Evolutionary conservation across 2,797 vertebrate species (phyloP).

Genomic region (Luscinia megarhynchos): DNA sequence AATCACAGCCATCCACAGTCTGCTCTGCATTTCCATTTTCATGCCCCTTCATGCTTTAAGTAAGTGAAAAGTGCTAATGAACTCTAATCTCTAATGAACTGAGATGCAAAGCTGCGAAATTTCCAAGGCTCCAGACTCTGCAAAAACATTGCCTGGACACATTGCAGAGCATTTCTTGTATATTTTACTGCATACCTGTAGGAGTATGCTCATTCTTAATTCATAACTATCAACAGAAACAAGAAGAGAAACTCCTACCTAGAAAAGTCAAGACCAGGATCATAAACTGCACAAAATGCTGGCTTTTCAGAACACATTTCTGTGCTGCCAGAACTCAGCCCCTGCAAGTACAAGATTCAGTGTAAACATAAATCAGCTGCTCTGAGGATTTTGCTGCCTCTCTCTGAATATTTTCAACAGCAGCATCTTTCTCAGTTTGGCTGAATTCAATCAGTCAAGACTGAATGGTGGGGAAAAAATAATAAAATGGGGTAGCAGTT

Average conservation of each 20-base stretch:
- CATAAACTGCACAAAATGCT: background rate
- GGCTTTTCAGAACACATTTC: background rate
- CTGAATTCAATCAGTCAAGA: background rate
- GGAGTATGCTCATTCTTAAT: background rate
- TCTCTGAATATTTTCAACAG: background rate
- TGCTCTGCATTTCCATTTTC: background rate
- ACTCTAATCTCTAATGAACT: background rate
- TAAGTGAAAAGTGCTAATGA: background rate
- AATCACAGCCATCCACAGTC: background rate
- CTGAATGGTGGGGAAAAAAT: background rate
- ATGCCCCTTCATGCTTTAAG: background rate
- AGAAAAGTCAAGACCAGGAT: background rate
- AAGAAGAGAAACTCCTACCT: background rate
- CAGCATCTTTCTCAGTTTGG: background rate
- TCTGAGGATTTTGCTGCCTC: background rate
- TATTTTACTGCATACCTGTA: background rate
- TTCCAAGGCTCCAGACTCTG: background rate
- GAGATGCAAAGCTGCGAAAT: background rate
- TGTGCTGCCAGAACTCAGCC: background rate
- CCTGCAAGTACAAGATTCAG: rapidly evolving
- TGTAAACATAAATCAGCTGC: background rate
- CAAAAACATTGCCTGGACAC: background rate
- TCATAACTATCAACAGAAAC: background rate
- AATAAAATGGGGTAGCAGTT: background rate
- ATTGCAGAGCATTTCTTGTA: background rate